phyloP scores from a whole-genome alignment of 2,888 invertebrate species.

The Cryptus armator region DNA sequence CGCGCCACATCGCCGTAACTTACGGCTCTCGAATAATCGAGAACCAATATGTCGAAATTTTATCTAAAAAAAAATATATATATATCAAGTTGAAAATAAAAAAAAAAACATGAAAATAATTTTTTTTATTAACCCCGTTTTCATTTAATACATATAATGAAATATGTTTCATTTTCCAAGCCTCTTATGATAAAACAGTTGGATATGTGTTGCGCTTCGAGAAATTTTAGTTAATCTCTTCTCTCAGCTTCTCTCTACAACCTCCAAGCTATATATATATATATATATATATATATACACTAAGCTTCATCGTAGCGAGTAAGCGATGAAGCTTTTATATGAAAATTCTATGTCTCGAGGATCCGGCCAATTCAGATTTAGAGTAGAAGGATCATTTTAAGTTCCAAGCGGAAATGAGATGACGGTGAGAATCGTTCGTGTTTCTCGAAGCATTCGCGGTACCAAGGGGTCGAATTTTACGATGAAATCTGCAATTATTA shows the following conservation, averaged over 20 bases:
- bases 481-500: conserved; percentile 46
- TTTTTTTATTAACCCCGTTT: no score
- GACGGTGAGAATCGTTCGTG: conserved; percentile 31
- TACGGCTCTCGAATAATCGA: conserved; percentile 12
- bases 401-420: conserved; percentile 60
- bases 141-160: no score
- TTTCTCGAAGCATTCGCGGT: conserved; percentile 6
- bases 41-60: neutral
- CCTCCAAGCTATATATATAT: no score
- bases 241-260: neutral
- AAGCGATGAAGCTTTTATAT: conserved; percentile 17
- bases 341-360: conserved; percentile 22
- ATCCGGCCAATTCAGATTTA: conserved; percentile 43
- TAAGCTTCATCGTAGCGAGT: no score
- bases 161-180: no score
- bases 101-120: no score
- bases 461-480: conserved; percentile 36
- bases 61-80: neutral
- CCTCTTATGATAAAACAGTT: neutral
- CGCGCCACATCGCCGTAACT: neutral
- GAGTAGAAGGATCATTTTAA: conserved; percentile 36
- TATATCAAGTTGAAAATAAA: no score
- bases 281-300: no score
- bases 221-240: neutral
- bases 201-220: neutral